phyloP scores from a whole-genome alignment of 2,888 invertebrate species.

The Eupithecia subumbrata region DNA sequence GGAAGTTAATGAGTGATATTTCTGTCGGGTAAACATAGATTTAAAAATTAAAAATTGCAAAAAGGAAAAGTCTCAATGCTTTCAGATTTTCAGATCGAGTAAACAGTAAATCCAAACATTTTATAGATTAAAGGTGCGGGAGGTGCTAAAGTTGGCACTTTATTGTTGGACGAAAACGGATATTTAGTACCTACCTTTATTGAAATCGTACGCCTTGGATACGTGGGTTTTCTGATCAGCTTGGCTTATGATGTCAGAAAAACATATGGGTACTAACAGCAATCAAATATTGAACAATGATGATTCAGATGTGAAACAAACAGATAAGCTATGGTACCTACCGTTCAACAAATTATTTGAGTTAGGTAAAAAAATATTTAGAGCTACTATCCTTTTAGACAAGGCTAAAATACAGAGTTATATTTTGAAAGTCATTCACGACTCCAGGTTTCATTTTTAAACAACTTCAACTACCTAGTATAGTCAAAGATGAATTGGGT shows the following conservation, averaged over 20 bases:
- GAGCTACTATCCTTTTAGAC: constrained; percentile 51
- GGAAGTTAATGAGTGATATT: constrained; percentile 40
- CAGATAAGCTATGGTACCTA: constrained; percentile 6
- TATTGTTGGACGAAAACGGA: constrained; percentile 54
- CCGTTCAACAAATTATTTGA: constrained; percentile 13
- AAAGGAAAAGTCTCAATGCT: not conserved
- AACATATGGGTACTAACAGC: constrained; percentile 12
- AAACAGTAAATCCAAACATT: constrained; percentile 13
- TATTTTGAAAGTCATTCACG: constrained; percentile 70
- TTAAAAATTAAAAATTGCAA: constrained; percentile 21
- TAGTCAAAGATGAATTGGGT: constrained; percentile 77
- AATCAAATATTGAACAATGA: constrained; percentile 20
- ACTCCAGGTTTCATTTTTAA: constrained; percentile 65
- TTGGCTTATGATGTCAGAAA: constrained; percentile 2
- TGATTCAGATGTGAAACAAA: constrained; percentile 1
- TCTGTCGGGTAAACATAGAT: constrained; percentile 38
- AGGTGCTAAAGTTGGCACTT: constrained; percentile 22
- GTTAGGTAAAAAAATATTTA: constrained; percentile 53
- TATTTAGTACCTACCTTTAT: constrained; percentile 36
- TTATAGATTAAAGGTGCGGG: constrained; percentile 17
- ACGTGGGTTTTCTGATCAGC: not conserved
- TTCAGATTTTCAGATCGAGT: constrained; percentile 17
- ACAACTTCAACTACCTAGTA: constrained; percentile 64
- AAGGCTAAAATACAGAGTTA: constrained; percentile 51
- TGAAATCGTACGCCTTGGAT: not conserved